Percentiles rank a stretch among this genome's conserved stretches.
phyloP scores from a whole-genome alignment of 2,797 vertebrate species.

The Microctenopoma stevenorrisi region DNA sequence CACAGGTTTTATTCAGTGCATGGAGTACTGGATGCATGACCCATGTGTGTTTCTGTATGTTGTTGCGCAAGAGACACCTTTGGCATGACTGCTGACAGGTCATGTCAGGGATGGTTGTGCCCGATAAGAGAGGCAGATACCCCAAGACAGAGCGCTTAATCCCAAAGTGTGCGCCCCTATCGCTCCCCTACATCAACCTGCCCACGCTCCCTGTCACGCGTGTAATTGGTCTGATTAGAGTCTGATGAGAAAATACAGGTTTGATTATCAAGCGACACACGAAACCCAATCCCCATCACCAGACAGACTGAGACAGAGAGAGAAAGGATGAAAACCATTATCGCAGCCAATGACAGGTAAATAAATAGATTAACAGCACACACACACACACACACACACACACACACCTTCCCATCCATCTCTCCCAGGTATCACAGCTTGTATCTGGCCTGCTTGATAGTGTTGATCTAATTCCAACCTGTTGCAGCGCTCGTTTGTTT shows the following conservation, averaged over 20 bases:
- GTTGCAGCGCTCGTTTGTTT: conserved; percentile 75
- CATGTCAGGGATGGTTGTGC: conserved; percentile 85
- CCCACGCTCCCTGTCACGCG: conserved; percentile 83
- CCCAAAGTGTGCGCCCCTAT: conserved; percentile 73
- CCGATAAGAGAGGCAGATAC: conserved; percentile 88
- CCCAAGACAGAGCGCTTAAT: conserved; percentile 80
- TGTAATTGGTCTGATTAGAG: conserved; percentile 91
- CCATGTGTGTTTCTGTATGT: conserved; percentile 43
- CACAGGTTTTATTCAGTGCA: conserved; percentile 52
- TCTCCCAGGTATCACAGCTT: conserved; percentile 77
- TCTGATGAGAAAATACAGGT: conserved; percentile 87
- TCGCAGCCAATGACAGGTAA: conserved; percentile 82
- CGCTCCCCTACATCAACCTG: conserved; percentile 81
- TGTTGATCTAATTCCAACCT: conserved; percentile 81
- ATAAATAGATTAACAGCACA: conserved; percentile 80
- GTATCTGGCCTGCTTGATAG: conserved; percentile 81
- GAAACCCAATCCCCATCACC: conserved; percentile 79
- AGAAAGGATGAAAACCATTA: conserved; percentile 79
- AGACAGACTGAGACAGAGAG: conserved; percentile 80
- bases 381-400: conserved; percentile 34
- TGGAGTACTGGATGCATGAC: conserved; percentile 39
- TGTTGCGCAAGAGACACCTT: conserved; percentile 64
- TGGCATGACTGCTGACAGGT: conserved; percentile 81
- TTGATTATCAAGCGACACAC: conserved; percentile 85
- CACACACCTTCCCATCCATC: conserved; percentile 44